These are phyloP conservation scores for Cathartes aura DNA, from an alignment of 2,113 vertebrate species.

Conservation along the genomic window DNA sequence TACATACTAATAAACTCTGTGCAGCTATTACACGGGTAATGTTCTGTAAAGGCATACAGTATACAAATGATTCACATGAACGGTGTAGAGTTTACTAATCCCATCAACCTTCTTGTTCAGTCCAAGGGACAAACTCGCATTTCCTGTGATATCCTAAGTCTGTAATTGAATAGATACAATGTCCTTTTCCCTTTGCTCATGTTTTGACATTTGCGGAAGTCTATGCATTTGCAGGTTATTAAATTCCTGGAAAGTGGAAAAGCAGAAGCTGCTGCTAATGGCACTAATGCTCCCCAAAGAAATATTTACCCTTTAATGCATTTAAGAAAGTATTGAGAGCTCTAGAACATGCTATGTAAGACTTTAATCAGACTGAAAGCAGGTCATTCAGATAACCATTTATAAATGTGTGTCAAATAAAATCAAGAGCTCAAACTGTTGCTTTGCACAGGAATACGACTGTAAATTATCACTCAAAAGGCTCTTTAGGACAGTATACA, in stretches of 20 bases:
- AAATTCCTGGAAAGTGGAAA: not conserved
- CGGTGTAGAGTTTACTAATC: not conserved
- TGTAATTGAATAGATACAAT: not conserved
- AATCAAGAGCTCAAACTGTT: not conserved
- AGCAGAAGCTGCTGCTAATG: not conserved
- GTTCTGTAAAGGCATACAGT: slow-evolving; percentile 27
- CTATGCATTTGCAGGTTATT: not conserved
- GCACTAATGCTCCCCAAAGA: not conserved
- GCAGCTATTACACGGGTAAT: slow-evolving; percentile 18
- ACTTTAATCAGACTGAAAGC: not conserved
- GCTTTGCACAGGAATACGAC: not conserved
- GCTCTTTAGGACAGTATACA: not conserved
- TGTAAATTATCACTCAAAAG: not conserved
- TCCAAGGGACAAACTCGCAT: not conserved
- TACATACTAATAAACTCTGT: not conserved
- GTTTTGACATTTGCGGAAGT: slow-evolving; percentile 19
- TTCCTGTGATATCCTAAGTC: not conserved
- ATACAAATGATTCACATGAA: slow-evolving; percentile 16
- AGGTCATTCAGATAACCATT: not conserved
- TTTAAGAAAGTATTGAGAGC: not conserved
- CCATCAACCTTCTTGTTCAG: slow-evolving; percentile 17
- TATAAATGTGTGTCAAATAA: not conserved
- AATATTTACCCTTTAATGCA: not conserved
- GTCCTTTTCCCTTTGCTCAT: not conserved
- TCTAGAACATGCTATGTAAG: not conserved